Base-by-base conservation (phyloP, 2,113 vertebrate species). In the Callithrix jacchus region DNA sequence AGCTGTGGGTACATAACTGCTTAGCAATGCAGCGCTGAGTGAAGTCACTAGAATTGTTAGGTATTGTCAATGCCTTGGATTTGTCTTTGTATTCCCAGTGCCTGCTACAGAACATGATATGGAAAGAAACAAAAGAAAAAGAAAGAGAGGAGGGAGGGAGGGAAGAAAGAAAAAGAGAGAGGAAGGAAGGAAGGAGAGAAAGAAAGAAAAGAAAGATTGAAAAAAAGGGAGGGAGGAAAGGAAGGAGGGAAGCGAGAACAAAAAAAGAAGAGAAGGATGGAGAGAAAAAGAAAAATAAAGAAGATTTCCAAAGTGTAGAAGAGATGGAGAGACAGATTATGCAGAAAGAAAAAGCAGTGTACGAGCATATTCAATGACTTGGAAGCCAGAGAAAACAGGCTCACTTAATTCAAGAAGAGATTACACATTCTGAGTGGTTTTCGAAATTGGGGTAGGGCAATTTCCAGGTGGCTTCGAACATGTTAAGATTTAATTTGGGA, bases 401-500 rank as follows among this genome's bases (percentile, higher is more conserved):
- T 89, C 9, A 2, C 25, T 90, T 45, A 30, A 54, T 70, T 42
- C 8, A 92, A 64, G 37, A 64, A 87, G 14, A 77, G 21, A 82
- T 47, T 81, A 74, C 13, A 40, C 30, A 66, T 79, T 73, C 32
- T 0, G 3, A 87, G 23, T 90, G 84, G 23, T 52, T 96, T 84
- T 61, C 82, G 92, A 86, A 91, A 86, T 68, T 6, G 16, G 27
- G 58, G 35, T 7, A 7, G 35, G 49, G 47, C n/a, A 37, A 30
- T 93, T 94, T 96, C 82, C 93, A 93, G 81, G 58, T 77, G 68
- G 37, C 80, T 84, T 47, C 84, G 91, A 94, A 71, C 27, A 80
- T 40, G 49, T 74, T 81, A 83, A 91, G 14, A 71, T 97, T 77
- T 92, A 52, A 61, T 82, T 89, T 91, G 83, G 45, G 47, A 87